phyloP scores from a whole-genome alignment of 2,888 invertebrate species.

The Drosophila merina region DNA sequence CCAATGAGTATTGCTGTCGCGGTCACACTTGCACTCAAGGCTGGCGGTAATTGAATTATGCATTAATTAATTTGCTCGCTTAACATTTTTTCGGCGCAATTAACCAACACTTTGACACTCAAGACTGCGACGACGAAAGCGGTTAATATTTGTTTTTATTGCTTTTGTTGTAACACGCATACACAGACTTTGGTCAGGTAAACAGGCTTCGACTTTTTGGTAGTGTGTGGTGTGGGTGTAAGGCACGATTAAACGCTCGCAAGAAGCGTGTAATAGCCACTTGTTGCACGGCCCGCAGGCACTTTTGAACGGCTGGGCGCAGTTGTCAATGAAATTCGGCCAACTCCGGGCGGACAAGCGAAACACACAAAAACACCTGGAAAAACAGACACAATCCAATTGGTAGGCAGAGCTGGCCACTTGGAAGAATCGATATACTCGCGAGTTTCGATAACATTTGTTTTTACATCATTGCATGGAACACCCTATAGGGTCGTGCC shows the following conservation, averaged over 20 bases:
- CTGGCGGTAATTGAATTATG: conserved; percentile 42
- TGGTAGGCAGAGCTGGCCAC: no score
- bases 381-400: conserved; percentile 43
- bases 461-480: no score
- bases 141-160: conserved; percentile 32
- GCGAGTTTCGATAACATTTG: no score
- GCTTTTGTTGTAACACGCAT: conserved; percentile 56
- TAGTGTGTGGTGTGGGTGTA: conserved; percentile 31
- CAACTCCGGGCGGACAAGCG: conserved; percentile 22
- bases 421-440: no score
- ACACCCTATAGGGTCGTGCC: no score
- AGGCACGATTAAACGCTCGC: conserved; percentile 58
- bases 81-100: conserved; percentile 55
- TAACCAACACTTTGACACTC: conserved; percentile 27
- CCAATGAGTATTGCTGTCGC: conserved; percentile 8
- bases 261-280: conserved; percentile 57
- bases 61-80: conserved; percentile 46
- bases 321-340: conserved; percentile 23
- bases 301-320: conserved; percentile 26
- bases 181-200: conserved; percentile 51
- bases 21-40: conserved; percentile 24
- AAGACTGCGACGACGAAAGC: conserved; percentile 33
- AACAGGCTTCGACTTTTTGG: conserved; percentile 34
- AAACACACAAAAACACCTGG: conserved; percentile 46
- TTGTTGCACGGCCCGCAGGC: conserved; percentile 59